phyloP scores from a whole-genome alignment of 2,888 invertebrate species.

The Drosophila stalkeri region DNA sequence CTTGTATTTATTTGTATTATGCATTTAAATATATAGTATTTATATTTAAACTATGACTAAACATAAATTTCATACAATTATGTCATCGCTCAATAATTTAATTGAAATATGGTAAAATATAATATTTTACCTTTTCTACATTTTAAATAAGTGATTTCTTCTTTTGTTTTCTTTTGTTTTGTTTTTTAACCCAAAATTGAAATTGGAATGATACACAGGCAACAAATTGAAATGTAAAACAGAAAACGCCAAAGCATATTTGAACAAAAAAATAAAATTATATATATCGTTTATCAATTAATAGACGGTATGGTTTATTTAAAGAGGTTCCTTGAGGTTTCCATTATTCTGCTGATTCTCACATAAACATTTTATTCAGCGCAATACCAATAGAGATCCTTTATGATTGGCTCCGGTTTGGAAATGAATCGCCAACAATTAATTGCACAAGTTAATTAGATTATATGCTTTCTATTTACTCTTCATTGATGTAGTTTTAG shows the following conservation, averaged over 20 bases:
- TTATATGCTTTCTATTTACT: conserved; percentile 31
- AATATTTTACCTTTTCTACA: conserved; percentile 50
- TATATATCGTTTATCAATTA: conserved; percentile 33
- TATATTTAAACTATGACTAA: conserved; percentile 81
- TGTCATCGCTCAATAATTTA: conserved; percentile 60
- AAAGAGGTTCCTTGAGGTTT: conserved; percentile 47
- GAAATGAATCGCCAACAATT: conserved; percentile 30
- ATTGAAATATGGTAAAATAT: conserved; percentile 52
- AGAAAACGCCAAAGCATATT: conserved; percentile 51
- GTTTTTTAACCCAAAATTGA: conserved; percentile 31
- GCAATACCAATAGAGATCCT: conserved; percentile 50
- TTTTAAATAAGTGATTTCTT: conserved; percentile 46
- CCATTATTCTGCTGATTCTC: conserved; percentile 23
- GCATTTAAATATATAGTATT: conserved; percentile 78
- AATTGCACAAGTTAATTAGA: conserved; percentile 65
- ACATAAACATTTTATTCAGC: conserved; percentile 35
- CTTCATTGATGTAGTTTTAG: conserved; percentile 40
- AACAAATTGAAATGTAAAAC: conserved; percentile 53
- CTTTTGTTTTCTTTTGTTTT: not conserved
- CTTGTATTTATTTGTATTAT: conserved; percentile 63
- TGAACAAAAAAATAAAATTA: conserved; percentile 35
- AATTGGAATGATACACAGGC: conserved; percentile 77
- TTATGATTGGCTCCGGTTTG: conserved; percentile 29
- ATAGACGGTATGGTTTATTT: conserved; percentile 45
- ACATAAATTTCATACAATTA: conserved; percentile 75